Base-by-base conservation (phyloP, 1,140 invertebrate genomes). In the Aethina tumida region DNA sequence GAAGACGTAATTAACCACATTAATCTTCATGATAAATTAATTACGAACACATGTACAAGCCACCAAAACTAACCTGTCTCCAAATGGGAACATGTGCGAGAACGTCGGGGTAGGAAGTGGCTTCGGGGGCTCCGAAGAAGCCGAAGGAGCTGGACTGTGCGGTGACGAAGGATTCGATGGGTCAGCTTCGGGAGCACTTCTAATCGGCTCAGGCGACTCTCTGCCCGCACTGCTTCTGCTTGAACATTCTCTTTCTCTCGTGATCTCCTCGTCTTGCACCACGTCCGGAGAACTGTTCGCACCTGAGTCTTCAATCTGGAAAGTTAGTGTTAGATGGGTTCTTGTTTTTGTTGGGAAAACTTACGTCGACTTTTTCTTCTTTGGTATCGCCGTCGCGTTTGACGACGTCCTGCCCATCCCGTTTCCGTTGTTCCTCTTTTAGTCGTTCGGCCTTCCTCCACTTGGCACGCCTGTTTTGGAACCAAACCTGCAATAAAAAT, bases 401-500 rank as follows among this genome's bases (percentile, higher is more conserved):
- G 44, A 70, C 63, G 20, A 73, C 65, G 12, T 77, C 76, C 30
- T 74, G 74, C 29, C 79, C 81, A 47, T 88, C 84, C 16, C 84
- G 67, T 58, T 87, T 88, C 35, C 83, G 65, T 59, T 91, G 85
- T 58, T 92, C 88, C 56, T 92, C 87, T 67, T 90, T 89, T 53
- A 91, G 70, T 12, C 87, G 69, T 57, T 92, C 88, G 22, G 84
- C 85, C 64, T 95, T 94, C 40, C 90, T 73, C 87, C 88, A 94
- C 66, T 95, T 94, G 19, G 90, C 89, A 27, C 90, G 68, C 19
- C 90, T 73, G 60, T 94, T 94, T 76, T 94, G 89, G 59, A 94
- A 94, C 90, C 89, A 94, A 2, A 93, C 89, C 88, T 92, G 57
- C 30, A 64, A 65, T 22, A 45, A 47, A 30, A 48, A 36, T 30